Conservation (phyloP, 2,888 invertebrate genomes). For the Perizoma flavofasciatum region DNA sequence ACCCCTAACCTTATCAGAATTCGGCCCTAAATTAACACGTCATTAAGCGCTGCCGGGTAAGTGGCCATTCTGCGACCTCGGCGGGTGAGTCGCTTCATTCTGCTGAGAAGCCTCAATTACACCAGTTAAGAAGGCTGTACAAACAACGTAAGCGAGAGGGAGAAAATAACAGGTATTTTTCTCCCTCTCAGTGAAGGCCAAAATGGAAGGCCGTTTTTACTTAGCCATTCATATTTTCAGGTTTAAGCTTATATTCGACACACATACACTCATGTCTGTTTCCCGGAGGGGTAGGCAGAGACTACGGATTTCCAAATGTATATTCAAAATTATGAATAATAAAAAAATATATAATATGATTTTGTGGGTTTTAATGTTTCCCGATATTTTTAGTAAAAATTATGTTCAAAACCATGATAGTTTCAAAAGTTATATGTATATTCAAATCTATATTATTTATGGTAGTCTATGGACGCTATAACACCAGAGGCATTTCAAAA, state of each 20-base stretch:
- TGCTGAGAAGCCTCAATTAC: constrained; percentile 19
- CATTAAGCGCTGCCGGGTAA: constrained; percentile 48
- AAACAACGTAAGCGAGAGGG: constrained; percentile 17
- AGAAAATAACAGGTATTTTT: constrained; percentile 10
- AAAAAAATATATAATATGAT: too few relatives aligned
- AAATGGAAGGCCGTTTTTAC: not conserved
- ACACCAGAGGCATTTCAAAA: too few relatives aligned
- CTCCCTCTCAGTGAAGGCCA: not conserved
- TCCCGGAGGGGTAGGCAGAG: too few relatives aligned
- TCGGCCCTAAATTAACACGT: constrained; percentile 55
- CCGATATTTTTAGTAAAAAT: too few relatives aligned
- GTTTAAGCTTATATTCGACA: not conserved
- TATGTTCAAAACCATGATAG: too few relatives aligned
- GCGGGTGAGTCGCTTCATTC: constrained; percentile 23
- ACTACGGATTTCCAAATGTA: too few relatives aligned
- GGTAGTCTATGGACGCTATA: too few relatives aligned
- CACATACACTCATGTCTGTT: too few relatives aligned
- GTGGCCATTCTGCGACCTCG: constrained; percentile 45
- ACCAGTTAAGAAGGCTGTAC: constrained; percentile 12
- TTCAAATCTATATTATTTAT: too few relatives aligned
- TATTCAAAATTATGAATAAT: too few relatives aligned
- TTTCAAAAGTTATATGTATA: too few relatives aligned
- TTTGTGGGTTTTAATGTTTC: too few relatives aligned
- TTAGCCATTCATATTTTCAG: constrained; percentile 1
- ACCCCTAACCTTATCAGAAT: constrained; percentile 44